Evolutionary conservation across 2,888 invertebrate species (phyloP), one percentile per base, ranked within the genome.

Genomic region (Xestia c-nigrum): DNA sequence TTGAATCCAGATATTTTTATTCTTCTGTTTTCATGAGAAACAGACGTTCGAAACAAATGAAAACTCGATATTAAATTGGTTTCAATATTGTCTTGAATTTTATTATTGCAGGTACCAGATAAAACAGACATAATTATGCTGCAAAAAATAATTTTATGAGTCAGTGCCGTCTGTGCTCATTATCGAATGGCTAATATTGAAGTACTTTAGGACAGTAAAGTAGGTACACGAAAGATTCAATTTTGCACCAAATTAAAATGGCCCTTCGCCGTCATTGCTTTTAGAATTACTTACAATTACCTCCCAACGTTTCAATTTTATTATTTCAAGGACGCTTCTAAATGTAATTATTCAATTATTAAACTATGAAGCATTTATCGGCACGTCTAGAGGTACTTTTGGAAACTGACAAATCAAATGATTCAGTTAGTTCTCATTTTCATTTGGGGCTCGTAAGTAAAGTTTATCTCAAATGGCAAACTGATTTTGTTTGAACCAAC

Each of bases 241-340:
- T 87, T 87, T 80, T 59, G 67, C 78, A 73, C 68, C 61, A 61
- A 87, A 81, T 85, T 83, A 77, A 78, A 66, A 78, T 65, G 76
- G 74, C 79, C 81, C 80, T 76, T 81, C 64, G 73, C 31, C 46
- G 24, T 80, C 75, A 81, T 83, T 66, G 61, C 75, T 79, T 78
- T 80, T 64, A 74, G 72, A 81, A 80, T 80, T 55, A 63, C 66
- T 80, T 55, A 63, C 66, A 75, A 72, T 83, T 76, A 69, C 43
- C 55, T 63, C 19, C 46, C 61, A 21, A 59, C 57, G n/a, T 57
- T 84, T 57, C n/a, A 71, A 72, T 73, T 79, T 68, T 67, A 59
- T 76, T n/a, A 74, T 47, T 66, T 76, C 70, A 71, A 68, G 80
- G 73, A 57, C 72, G 50, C 24, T 50, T 19, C 50, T 47, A 40